phyloP scores from a whole-genome alignment of 2,888 invertebrate species.

The Odontomyia ornata region DNA sequence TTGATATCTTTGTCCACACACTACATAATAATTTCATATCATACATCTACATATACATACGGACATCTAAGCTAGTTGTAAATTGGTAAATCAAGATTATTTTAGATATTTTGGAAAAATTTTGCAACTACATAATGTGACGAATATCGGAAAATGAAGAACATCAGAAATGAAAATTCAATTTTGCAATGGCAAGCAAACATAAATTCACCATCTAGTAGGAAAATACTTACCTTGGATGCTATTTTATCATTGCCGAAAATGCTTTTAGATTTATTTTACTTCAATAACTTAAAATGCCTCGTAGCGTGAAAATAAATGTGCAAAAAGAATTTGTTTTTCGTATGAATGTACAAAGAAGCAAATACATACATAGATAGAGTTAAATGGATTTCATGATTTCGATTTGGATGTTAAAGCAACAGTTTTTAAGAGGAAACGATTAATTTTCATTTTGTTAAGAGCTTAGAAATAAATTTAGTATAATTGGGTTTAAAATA shows the following conservation, averaged over 20 bases:
- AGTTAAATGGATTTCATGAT: slow-evolving; percentile 2
- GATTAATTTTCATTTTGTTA: neutral
- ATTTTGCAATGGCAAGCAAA: slow-evolving; percentile 36
- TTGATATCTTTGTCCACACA: neutral
- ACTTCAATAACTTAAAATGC: slow-evolving; percentile 53
- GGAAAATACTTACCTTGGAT: slow-evolving; percentile 28
- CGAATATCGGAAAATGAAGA: neutral
- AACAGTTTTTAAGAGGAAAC: neutral
- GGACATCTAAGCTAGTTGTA: neutral
- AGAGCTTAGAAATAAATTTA: no score
- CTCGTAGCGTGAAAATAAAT: slow-evolving; percentile 55
- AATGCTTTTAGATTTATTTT: slow-evolving; percentile 44
- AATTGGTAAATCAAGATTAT: slow-evolving; percentile 36
- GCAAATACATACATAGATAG: slow-evolving; percentile 22
- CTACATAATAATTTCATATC: neutral
- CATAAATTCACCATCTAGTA: neutral
- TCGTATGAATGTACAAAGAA: slow-evolving; percentile 29
- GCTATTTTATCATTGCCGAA: slow-evolving; percentile 31
- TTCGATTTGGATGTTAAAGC: neutral
- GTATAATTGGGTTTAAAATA: neutral
- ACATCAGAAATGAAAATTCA: neutral
- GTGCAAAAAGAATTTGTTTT: slow-evolving; percentile 42
- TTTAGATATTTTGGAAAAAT: slow-evolving; percentile 19
- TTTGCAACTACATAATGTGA: slow-evolving; percentile 21
- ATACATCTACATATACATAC: slow-evolving; percentile 7